phyloP scores from a whole-genome alignment of 2,113 vertebrate species.

The Urocolius indicus region DNA sequence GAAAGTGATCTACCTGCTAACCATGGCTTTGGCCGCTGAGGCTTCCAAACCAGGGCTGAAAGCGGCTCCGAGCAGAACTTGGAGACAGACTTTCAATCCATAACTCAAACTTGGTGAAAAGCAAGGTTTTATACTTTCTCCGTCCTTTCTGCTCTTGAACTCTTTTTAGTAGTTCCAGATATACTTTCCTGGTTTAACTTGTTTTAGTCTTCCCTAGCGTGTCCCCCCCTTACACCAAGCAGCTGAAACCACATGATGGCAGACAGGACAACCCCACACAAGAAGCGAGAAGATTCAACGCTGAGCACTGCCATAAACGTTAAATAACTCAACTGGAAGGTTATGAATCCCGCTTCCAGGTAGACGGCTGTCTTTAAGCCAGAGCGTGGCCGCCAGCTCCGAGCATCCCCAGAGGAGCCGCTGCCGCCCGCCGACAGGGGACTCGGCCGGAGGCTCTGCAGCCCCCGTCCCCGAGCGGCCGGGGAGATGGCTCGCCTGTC shows the following conservation, averaged over 20 bases:
- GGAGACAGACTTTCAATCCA: background rate
- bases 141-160: fast-evolving
- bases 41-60: background rate
- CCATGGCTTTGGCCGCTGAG: background rate
- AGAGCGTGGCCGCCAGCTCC: fast-evolving
- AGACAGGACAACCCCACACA: fast-evolving
- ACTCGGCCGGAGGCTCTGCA: background rate
- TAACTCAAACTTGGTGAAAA: background rate
- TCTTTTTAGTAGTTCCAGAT: background rate
- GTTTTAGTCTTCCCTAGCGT: background rate
- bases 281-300: fast-evolving
- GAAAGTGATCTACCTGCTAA: conserved; percentile 49
- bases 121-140: background rate
- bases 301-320: background rate
- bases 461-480: background rate
- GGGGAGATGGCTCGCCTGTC: too few species aligned
- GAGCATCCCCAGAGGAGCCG: background rate
- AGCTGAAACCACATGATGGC: background rate
- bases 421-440: background rate
- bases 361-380: fast-evolving
- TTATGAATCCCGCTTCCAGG: fast-evolving
- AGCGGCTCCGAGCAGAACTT: background rate
- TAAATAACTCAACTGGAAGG: fast-evolving
- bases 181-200: background rate
- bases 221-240: background rate